Percentiles rank a stretch among this genome's conserved stretches.
These are phyloP conservation scores for Seira musarum DNA, from an alignment of 2,888 invertebrate genomes.

Conservation along the genomic window DNA sequence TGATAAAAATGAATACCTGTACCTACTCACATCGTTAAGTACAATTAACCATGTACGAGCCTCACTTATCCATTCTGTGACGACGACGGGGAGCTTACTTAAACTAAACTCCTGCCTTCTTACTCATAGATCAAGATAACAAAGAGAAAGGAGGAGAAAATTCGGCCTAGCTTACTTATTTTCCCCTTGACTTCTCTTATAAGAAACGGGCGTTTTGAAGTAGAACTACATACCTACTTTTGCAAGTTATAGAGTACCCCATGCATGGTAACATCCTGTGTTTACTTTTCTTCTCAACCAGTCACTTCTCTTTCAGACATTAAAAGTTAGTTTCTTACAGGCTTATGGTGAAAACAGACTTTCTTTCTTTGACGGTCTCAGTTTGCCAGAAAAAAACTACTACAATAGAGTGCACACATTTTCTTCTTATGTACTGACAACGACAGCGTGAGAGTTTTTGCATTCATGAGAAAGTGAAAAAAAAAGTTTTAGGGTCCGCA, in stretches of 20 bases:
- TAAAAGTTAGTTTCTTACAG: too few species aligned
- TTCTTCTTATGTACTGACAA: conserved; percentile 14
- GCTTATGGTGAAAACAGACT: too few species aligned
- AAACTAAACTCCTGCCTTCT: conserved; percentile 6
- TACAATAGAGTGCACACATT: background rate
- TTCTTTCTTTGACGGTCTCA: too few species aligned
- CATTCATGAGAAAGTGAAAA: conserved; percentile 15
- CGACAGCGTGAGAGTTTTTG: conserved; percentile 46
- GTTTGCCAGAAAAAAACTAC: too few species aligned
- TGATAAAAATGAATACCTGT: too few species aligned
- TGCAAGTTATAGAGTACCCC: background rate
- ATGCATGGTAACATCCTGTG: conserved; percentile 3
- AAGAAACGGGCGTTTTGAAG: background rate
- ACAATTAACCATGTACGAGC: background rate
- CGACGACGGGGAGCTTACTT: background rate
- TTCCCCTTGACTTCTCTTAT: conserved; percentile 16
- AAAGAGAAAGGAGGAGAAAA: conserved; percentile 25
- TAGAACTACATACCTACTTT: background rate
- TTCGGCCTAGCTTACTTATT: conserved; percentile 18
- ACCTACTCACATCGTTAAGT: background rate
- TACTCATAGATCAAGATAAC: conserved; percentile 40
- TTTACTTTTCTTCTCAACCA: conserved; percentile 19
- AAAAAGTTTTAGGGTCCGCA: conserved; percentile 19
- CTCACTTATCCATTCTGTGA: background rate
- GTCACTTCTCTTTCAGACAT: too few species aligned